Percentiles rank a stretch among this genome's conserved stretches.
These are phyloP conservation scores for Homalodisca vitripennis DNA, from an alignment of 1,140 invertebrate genomes.

Conservation along the genomic window DNA sequence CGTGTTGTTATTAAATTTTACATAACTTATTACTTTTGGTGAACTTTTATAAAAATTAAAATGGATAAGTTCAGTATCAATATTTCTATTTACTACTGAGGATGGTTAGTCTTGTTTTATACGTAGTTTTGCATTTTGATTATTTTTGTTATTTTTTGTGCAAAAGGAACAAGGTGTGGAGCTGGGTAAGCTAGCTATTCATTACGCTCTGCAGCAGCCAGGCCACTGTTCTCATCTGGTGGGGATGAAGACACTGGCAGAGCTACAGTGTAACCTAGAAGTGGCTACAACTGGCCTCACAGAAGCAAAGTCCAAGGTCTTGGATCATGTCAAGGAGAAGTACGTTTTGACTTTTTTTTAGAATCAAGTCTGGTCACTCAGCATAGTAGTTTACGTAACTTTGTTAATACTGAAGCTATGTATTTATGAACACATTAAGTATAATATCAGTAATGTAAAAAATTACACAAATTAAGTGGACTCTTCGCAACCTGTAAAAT, in stretches of 20 bases:
- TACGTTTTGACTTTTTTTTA: slow-evolving; percentile 50
- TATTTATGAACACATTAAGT: neutral
- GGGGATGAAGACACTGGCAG: slow-evolving; percentile 62
- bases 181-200: slow-evolving; percentile 68
- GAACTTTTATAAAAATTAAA: too few species aligned
- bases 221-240: slow-evolving; percentile 63
- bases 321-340: slow-evolving; percentile 61
- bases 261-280: slow-evolving; percentile 62
- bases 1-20: too few species aligned
- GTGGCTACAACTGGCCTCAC: slow-evolving; percentile 59
- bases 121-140: too few species aligned
- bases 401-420: neutral
- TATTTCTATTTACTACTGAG: too few species aligned
- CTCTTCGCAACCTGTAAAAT: too few species aligned
- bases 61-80: too few species aligned
- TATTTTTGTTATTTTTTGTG: neutral
- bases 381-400: neutral
- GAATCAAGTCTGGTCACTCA: neutral
- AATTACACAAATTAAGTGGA: neutral
- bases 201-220: slow-evolving; percentile 58
- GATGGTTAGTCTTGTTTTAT: too few species aligned
- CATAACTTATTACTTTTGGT: too few species aligned
- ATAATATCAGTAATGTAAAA: neutral
- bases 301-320: slow-evolving; percentile 57
- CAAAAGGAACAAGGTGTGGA: slow-evolving; percentile 60